Evolutionary conservation across 1,140 invertebrate genomes (phyloP).

Genomic region (Monochamus saltuarius): DNA sequence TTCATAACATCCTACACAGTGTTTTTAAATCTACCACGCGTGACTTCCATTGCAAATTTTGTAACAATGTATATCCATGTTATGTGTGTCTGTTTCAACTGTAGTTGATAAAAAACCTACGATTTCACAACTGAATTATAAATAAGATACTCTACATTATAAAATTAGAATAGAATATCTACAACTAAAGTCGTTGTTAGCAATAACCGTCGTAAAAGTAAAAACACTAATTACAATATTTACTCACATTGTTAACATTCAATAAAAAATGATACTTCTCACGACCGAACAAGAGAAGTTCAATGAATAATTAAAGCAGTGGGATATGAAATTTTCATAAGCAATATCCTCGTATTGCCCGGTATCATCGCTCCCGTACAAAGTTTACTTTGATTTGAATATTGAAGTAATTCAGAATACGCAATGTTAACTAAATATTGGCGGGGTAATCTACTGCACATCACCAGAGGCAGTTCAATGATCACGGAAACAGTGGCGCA

Average conservation of each 20-base stretch:
- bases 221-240: background rate
- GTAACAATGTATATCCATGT: background rate
- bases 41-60: slow-evolving; percentile 4
- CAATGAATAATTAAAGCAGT: slow-evolving; percentile 9
- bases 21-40: slow-evolving; percentile 3
- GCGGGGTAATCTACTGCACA: background rate
- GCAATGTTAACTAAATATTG: slow-evolving; percentile 12
- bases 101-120: no score
- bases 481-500: no score
- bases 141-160: no score
- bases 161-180: no score
- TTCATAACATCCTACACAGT: slow-evolving; percentile 8
- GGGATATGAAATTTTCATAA: slow-evolving; percentile 12
- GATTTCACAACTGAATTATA: no score
- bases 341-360: background rate
- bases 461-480: no score
- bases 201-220: no score
- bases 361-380: slow-evolving; percentile 8
- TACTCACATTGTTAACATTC: background rate
- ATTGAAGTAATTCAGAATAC: slow-evolving; percentile 13
- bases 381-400: slow-evolving; percentile 16
- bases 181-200: no score
- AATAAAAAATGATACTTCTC: no score
- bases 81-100: no score
- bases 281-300: background rate